These are phyloP conservation scores for Luffia ferchaultella DNA, from an alignment of 2,888 invertebrate genomes.

Conservation along the genomic window DNA sequence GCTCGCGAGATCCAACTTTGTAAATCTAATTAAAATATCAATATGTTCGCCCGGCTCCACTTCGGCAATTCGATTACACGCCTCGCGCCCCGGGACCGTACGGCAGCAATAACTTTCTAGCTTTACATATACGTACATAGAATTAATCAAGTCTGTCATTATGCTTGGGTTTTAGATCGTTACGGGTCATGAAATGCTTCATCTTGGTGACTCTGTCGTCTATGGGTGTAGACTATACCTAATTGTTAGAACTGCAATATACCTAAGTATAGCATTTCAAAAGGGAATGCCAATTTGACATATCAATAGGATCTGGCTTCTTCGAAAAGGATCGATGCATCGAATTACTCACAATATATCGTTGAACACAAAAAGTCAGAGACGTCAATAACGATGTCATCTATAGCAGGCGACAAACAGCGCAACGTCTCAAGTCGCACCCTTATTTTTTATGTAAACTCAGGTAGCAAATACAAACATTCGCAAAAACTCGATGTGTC, in stretches of 20 bases:
- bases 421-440: slow-evolving; percentile 22
- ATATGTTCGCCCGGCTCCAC: slow-evolving; percentile 56
- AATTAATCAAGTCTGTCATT: background rate
- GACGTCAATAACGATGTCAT: slow-evolving; percentile 39
- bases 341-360: slow-evolving; percentile 28
- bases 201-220: no score
- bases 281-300: background rate
- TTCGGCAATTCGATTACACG: slow-evolving; percentile 63
- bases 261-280: background rate
- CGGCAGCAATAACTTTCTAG: background rate
- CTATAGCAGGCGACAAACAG: slow-evolving; percentile 23
- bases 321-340: slow-evolving; percentile 30
- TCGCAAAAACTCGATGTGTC: slow-evolving; percentile 59
- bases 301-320: slow-evolving; percentile 19
- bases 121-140: background rate
- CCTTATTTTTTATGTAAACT: slow-evolving; percentile 38
- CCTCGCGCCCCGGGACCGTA: slow-evolving; percentile 30
- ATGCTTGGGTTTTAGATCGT: no score
- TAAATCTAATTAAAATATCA: slow-evolving; percentile 68
- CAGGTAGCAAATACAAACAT: slow-evolving; percentile 60
- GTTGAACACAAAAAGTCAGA: slow-evolving; percentile 43
- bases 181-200: no score
- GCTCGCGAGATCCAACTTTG: slow-evolving; percentile 48
- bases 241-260: no score
- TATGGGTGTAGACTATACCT: no score